Evolutionary conservation across 2,888 invertebrate species (phyloP).

Genomic region (Chrysolina oricalcia): DNA sequence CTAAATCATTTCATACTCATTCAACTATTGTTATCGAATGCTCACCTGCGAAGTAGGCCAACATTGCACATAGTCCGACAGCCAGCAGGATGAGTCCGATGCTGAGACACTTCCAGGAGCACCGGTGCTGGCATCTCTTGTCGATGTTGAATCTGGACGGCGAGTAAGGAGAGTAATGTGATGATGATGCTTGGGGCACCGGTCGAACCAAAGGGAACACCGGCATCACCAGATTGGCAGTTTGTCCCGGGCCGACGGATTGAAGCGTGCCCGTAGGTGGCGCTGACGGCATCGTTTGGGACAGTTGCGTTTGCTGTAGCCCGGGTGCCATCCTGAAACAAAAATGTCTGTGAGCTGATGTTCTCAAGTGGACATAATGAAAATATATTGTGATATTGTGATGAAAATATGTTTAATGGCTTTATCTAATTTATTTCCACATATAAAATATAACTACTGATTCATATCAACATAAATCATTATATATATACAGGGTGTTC

Average conservation of each 20-base stretch:
- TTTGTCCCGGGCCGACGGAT: slow-evolving; percentile 67
- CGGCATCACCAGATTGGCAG: slow-evolving; percentile 87
- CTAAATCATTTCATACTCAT: background rate
- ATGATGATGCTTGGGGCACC: slow-evolving; percentile 76
- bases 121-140: slow-evolving; percentile 93
- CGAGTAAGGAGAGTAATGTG: slow-evolving; percentile 91
- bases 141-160: slow-evolving; percentile 96
- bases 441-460: too few relatives aligned
- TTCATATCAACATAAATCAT: too few relatives aligned
- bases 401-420: too few relatives aligned
- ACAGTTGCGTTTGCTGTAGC: slow-evolving; percentile 74
- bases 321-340: slow-evolving; percentile 73
- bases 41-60: slow-evolving; percentile 95
- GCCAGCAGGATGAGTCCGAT: slow-evolving; percentile 93
- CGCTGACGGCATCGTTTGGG: slow-evolving; percentile 76
- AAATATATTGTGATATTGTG: too few relatives aligned
- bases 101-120: slow-evolving; percentile 97
- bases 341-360: slow-evolving; percentile 27
- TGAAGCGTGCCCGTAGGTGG: slow-evolving; percentile 77
- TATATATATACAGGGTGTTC: too few relatives aligned
- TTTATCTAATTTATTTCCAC: too few relatives aligned
- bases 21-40: background rate
- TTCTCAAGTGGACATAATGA: too few relatives aligned
- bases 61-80: slow-evolving; percentile 92
- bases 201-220: slow-evolving; percentile 85